Evolutionary conservation across 2,888 invertebrate species (phyloP).

Genomic region (Pollenia griseotomentosa): DNA sequence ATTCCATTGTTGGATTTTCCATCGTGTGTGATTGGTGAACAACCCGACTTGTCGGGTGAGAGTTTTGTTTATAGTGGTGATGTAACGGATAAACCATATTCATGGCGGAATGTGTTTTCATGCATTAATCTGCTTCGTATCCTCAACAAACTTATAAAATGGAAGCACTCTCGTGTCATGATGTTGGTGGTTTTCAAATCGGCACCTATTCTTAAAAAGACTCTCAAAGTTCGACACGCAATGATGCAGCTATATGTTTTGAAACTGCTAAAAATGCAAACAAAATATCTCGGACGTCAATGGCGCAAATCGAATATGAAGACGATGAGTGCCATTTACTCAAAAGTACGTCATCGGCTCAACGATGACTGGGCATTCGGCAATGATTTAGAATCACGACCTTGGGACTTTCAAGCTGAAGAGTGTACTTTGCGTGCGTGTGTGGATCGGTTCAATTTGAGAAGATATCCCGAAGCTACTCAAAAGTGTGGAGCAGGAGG

Average conservation of each 20-base stretch:
- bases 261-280: conserved; percentile 99
- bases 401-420: conserved; percentile 99
- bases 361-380: conserved; percentile 99
- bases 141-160: conserved; percentile 98
- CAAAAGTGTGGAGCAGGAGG: conserved; percentile 82
- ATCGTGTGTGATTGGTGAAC: conserved; percentile 97
- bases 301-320: conserved; percentile 99
- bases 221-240: conserved; percentile 97
- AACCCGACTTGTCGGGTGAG: conserved; percentile 96
- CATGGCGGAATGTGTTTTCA: conserved; percentile 99
- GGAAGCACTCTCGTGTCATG: conserved; percentile 99
- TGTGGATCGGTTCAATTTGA: conserved; percentile 97
- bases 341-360: conserved; percentile 96
- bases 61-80: conserved; percentile 93
- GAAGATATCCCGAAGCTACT: conserved; percentile 90
- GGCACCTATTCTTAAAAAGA: conserved; percentile 98
- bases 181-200: conserved; percentile 99
- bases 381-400: conserved; percentile 98
- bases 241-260: conserved; percentile 99
- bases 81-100: conserved; percentile 89
- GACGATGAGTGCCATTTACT: conserved; percentile 99
- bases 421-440: conserved; percentile 97
- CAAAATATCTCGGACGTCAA: conserved; percentile 98
- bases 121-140: conserved; percentile 98
- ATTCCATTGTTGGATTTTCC: conserved; percentile 98